Percentiles rank a stretch among this genome's conserved stretches.
Evolutionary conservation across 2,797 vertebrate genomes (phyloP).

Genomic region (Microctenopoma stevenorrisi): DNA sequence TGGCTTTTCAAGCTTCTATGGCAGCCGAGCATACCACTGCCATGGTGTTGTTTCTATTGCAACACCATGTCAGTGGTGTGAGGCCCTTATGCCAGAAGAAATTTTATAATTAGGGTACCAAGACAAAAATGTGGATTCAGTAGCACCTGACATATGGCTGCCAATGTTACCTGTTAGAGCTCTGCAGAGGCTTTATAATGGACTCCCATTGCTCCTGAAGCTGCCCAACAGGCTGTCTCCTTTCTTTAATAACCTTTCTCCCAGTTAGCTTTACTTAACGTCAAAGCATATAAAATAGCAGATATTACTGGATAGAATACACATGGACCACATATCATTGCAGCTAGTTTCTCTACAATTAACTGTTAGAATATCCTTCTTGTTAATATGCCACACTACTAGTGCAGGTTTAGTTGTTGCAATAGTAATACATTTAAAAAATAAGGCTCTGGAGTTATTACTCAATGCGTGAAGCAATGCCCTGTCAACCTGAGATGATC

Average conservation of each 20-base stretch:
- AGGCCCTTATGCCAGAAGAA: constrained; percentile 67
- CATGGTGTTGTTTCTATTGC: constrained; percentile 55
- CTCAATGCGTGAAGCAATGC: constrained; percentile 32
- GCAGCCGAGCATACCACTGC: constrained; percentile 44
- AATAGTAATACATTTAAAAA: constrained; percentile 40
- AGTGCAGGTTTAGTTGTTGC: constrained; percentile 41
- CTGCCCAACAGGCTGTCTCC: constrained; percentile 61
- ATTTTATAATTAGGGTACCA: constrained; percentile 79
- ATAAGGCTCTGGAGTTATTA: constrained; percentile 36
- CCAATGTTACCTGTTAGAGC: constrained; percentile 77
- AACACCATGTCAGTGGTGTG: constrained; percentile 74
- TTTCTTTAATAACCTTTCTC: constrained; percentile 63
- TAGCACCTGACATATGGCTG: constrained; percentile 71
- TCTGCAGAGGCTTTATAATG: constrained; percentile 69
- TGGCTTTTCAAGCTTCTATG: constrained; percentile 43
- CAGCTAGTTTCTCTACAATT: constrained; percentile 30
- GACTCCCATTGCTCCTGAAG: constrained; percentile 72
- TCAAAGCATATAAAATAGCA: constrained; percentile 40
- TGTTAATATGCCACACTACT: constrained; percentile 22
- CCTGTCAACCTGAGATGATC: constrained; percentile 66
- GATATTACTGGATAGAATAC: constrained; percentile 27
- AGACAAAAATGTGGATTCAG: constrained; percentile 73
- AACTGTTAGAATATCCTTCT: constrained; percentile 23
- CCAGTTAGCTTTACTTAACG: constrained; percentile 44
- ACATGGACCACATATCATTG: constrained; percentile 1